Base-by-base conservation (phyloP, 2,797 vertebrate genomes). In the Arrhamphus sclerolepis region DNA sequence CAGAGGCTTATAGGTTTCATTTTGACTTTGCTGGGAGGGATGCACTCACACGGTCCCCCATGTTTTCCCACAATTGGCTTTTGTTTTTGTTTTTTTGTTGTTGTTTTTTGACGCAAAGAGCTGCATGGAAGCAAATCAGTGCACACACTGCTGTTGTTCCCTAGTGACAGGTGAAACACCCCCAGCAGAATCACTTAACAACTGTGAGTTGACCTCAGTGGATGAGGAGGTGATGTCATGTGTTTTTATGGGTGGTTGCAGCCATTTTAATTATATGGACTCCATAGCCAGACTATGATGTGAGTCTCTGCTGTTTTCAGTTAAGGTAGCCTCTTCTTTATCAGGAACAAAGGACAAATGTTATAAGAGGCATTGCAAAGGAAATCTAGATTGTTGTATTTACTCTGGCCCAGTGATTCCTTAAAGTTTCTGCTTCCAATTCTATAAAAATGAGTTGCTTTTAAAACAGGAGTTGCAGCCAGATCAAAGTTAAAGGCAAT, bases 181-280 rank as follows among this genome's bases (percentile, higher is more conserved):
- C 58, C 65, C 63, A 39, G 56, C 70, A 78, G 56, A 63, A 49
- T 66, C 53, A 65, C 51, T 9, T 29, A 43, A 22, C 8, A 57
- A 55, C 57, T 48, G 20, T 66, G 43, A 41, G n/a, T 22, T 7
- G 22, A 46, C 26, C 34, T 20, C 46, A n/a, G 7, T 20, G 19
- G 20, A 65, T 21, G 31, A 43, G 46, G 18, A 61, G 53, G 56
- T 68, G 74, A 77, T 56, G 63, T 81, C 66, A 77, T 68, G 66
- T 80, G 72, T 72, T 77, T 72, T 56, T 46, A 50, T 42, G 40
- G 29, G 20, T 22, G 55, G 54, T 59, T 67, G 34, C n/a, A 44
- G 63, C 7, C 39, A 31, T 70, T 69, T 61, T 74, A 72, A 82
- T 82, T 17, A 82, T 21, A 54, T 29, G 19, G 20, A 0, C 5